phyloP scores from a whole-genome alignment of 2,113 vertebrate species.

The Oriolus oriolus region DNA sequence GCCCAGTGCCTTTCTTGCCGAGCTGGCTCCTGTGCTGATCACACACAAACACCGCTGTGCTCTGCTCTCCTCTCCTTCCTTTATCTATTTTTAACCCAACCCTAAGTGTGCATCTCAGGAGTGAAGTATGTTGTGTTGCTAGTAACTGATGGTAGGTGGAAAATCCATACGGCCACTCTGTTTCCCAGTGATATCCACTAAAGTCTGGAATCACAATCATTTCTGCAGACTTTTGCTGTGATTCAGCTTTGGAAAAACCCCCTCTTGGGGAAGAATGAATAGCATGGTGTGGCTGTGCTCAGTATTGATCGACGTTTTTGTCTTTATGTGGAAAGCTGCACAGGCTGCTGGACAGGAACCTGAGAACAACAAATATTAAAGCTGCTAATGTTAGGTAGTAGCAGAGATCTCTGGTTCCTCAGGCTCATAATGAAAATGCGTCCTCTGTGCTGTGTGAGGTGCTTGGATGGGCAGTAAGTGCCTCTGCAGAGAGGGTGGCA shows the following conservation, averaged over 20 bases:
- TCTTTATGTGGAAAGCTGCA: background rate
- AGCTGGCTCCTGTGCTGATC: too few relatives aligned
- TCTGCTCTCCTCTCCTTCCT: background rate
- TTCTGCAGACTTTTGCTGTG: background rate
- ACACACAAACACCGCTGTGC: background rate
- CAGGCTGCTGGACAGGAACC: background rate
- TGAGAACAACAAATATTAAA: background rate
- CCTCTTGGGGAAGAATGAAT: background rate
- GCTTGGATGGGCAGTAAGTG: background rate
- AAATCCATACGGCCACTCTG: background rate
- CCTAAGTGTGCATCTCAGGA: background rate
- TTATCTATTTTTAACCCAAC: background rate
- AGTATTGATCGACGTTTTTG: background rate
- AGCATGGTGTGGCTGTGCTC: background rate
- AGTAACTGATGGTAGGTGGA: background rate
- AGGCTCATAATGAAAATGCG: rapidly evolving
- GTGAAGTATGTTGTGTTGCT: background rate
- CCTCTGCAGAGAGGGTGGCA: background rate
- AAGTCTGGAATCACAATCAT: background rate
- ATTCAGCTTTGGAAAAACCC: background rate
- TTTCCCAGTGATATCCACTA: background rate
- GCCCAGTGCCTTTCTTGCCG: background rate
- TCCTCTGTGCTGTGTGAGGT: background rate
- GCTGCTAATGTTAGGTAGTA: background rate
- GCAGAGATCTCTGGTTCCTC: background rate